Percentiles rank a stretch among this genome's conserved stretches.
phyloP scores from a whole-genome alignment of 2,888 invertebrate genomes.

The Celastrina argiolus region DNA sequence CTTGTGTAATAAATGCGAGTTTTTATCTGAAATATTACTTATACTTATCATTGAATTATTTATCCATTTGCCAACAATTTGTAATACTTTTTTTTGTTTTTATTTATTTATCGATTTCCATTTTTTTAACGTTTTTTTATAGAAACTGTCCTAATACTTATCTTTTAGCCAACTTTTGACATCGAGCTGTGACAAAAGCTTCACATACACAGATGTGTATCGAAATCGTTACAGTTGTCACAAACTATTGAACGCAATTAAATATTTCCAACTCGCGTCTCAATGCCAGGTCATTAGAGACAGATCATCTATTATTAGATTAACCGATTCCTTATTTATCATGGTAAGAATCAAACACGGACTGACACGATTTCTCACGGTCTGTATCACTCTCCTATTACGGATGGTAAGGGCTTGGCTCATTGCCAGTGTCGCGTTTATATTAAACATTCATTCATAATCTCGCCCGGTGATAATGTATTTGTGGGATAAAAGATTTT shows the following conservation, averaged over 20 bases:
- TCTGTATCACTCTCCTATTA: slow-evolving; percentile 18
- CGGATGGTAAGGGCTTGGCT: slow-evolving; percentile 17
- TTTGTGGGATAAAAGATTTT: background rate
- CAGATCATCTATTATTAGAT: background rate
- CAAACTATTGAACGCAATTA: background rate
- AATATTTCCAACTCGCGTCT: background rate
- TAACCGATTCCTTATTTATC: background rate
- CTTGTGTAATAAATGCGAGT: no score
- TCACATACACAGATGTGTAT: no score
- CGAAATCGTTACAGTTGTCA: background rate
- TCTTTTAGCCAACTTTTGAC: no score
- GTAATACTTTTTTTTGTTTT: no score
- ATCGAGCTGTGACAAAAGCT: no score
- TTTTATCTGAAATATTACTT: no score
- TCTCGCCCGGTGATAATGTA: background rate
- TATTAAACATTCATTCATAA: slow-evolving; percentile 3
- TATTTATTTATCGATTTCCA: no score
- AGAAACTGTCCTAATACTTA: no score
- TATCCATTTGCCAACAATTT: no score
- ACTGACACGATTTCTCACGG: slow-evolving; percentile 24
- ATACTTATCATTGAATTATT: no score
- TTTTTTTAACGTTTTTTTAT: no score
- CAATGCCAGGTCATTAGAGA: background rate
- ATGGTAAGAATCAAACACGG: slow-evolving; percentile 1
- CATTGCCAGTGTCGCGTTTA: background rate